These are phyloP conservation scores for Hirtodrosophila duncani DNA, from an alignment of 2,888 invertebrate species.

Conservation along the genomic window DNA sequence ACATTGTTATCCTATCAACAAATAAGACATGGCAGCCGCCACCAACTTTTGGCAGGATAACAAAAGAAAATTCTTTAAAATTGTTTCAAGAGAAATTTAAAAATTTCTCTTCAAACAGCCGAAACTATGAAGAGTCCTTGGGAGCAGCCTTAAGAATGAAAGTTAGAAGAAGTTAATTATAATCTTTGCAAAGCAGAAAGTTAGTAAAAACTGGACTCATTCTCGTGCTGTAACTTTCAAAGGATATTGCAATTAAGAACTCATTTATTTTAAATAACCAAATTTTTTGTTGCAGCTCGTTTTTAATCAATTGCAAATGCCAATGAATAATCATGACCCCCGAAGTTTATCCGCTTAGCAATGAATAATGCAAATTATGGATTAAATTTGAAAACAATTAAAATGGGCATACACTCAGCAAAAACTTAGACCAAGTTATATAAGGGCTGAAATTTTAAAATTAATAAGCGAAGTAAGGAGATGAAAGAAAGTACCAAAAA, in stretches of 20 bases:
- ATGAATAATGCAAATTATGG: constrained; percentile 17
- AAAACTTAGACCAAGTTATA: too few relatives aligned
- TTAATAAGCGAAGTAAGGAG: too few relatives aligned
- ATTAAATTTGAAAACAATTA: constrained; percentile 22
- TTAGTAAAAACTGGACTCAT: too few relatives aligned
- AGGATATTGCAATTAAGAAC: neutral
- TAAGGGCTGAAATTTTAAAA: neutral
- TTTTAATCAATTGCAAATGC: too few relatives aligned
- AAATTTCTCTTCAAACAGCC: too few relatives aligned
- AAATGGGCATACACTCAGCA: too few relatives aligned
- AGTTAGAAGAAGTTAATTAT: too few relatives aligned
- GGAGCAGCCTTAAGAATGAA: too few relatives aligned
- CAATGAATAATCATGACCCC: neutral
- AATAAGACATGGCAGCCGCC: constrained; percentile 12
- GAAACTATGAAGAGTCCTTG: too few relatives aligned
- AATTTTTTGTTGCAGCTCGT: neutral
- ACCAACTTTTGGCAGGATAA: constrained; percentile 1
- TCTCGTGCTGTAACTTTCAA: neutral
- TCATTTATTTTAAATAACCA: neutral
- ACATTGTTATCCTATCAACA: constrained; percentile 29
- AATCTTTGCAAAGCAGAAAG: too few relatives aligned
- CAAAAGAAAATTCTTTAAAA: constrained; percentile 17
- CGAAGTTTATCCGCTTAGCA: neutral
- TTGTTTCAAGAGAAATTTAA: constrained; percentile 4
- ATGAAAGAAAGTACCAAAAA: too few relatives aligned